Base-by-base conservation (phyloP, 1,140 invertebrate species). In the Drosophila punjabiensis region DNA sequence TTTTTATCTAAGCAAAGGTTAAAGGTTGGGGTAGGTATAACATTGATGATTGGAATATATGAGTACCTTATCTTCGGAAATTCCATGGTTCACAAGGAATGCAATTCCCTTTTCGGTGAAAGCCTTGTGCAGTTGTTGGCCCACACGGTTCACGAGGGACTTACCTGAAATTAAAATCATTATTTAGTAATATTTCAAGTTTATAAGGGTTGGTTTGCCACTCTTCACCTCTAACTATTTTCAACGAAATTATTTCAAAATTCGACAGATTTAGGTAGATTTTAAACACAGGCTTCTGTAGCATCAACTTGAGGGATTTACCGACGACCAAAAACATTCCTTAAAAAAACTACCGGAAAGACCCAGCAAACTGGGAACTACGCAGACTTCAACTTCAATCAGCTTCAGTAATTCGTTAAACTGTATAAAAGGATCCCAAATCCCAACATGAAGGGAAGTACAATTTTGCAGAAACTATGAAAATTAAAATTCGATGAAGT, bases 51-150 rank as follows among this genome's bases (percentile, higher is more conserved):
- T n/a, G n/a, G n/a, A n/a, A n/a, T 18, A 10, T 30, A 6, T 10
- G 13, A 13, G 7, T 94, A 96, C 96, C 95, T 96, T 96, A 79
- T 95, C 95, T 71, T 96, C 95, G 52, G 95, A 94, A 79, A 96
- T 95, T 65, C 96, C 96, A 88, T 96, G 96, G 91, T 96, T 96
- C 69, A 96, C 96, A 53, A 96, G 94, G 86, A 96, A 94, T 14
- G 95, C 96, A 55, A 96, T 94, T 66, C 96, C 96, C 86, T 96
- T 96, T 75, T 95, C 94, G 59, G 95, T 95, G 35, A 96, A 93
- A 9, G 96, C 95, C 79, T 95, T 94, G 80, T 95, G 94, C 64
- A 96, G 92, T 84, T 96, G 96, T 55, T 94, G 94, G 11, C 95
- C 95, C 60, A 96, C 95, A 79, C 96, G 95, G 79, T 95, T 94